Evolutionary conservation across 2,113 vertebrate species (phyloP), one percentile per base, ranked within the genome.

Genomic region (Siniperca knerii): DNA sequence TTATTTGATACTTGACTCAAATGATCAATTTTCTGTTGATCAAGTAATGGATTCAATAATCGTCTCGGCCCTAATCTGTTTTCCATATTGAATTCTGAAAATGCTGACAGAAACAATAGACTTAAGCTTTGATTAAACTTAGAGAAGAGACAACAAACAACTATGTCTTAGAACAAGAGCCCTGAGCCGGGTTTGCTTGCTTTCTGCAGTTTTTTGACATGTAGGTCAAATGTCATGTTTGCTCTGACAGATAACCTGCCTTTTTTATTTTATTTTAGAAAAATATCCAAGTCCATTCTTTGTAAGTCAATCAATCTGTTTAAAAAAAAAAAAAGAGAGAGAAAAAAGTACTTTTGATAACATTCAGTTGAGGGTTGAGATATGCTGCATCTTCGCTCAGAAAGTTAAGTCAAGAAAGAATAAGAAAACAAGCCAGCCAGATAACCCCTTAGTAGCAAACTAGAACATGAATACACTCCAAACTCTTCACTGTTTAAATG

Each of bases 211-310:
- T 79, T 65, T 37, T 18, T 57, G 2, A 58, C 73, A 35, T 52
- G 4, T 21, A 21, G 54, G 81, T 71, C 48, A 89, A 70, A 62
- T 61, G 55, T 75, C 67, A 75, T 33, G 37, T 83, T 89, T 89
- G 69, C 33, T 48, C 44, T 61, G 10, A 57, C 29, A 62, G 52
- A 89, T 55, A 69, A 79, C 7, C 16, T 33, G 54, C n/a, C 18
- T 61, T 60, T n/a, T 68, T 50, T 25, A 2, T 50, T 25, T 57
- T 23, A 15, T 42, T 46, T 50, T 73, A 40, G 48, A 67, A 76
- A 46, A 10, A 29, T 9, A 12, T 23, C 3, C 1, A 2, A 8
- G 11, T 21, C 42, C 15, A 23, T 46, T 13, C 64, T 21, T 29
- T 60, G 7, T 8, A 29, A 37, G 16, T 33, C 18, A 69, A 74